Evolutionary conservation across 2,888 invertebrate genomes (phyloP).

Genomic region (Parnassius glacialis): DNA sequence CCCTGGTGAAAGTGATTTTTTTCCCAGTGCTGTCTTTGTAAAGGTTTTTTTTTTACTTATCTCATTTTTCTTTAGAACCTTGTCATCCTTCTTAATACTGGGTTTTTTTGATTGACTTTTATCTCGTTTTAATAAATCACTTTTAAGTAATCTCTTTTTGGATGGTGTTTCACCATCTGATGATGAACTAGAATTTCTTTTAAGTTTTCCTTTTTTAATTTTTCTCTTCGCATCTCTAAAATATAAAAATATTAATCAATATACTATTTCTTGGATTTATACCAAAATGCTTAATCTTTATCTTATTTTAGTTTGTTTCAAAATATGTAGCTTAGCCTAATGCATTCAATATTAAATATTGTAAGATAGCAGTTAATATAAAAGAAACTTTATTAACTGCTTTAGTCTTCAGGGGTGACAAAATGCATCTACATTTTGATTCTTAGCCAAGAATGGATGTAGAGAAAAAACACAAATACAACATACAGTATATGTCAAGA

Average conservation of each 20-base stretch:
- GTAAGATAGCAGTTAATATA: too few species aligned
- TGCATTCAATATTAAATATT: too few species aligned
- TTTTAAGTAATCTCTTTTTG: slow-evolving; percentile 78
- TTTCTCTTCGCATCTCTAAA: slow-evolving; percentile 73
- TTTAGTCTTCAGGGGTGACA: too few species aligned
- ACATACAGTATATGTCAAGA: too few species aligned
- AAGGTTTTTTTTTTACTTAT: slow-evolving; percentile 57
- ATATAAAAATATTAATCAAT: slow-evolving; percentile 25
- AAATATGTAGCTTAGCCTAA: too few species aligned
- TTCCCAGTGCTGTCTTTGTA: slow-evolving; percentile 60
- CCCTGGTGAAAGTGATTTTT: slow-evolving; percentile 74
- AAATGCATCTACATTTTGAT: too few species aligned
- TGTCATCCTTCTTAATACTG: slow-evolving; percentile 67
- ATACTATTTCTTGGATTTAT: too few species aligned
- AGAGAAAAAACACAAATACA: too few species aligned
- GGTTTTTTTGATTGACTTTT: slow-evolving; percentile 72
- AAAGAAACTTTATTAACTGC: too few species aligned
- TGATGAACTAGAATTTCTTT: slow-evolving; percentile 82
- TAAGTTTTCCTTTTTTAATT: slow-evolving; percentile 76
- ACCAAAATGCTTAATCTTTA: too few species aligned
- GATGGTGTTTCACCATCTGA: slow-evolving; percentile 82
- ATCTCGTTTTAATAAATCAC: slow-evolving; percentile 61
- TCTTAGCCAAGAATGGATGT: too few species aligned
- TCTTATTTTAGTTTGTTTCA: too few species aligned
- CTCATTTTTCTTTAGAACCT: slow-evolving; percentile 63